Conservation (phyloP, 1,140 invertebrate species). For the Cecropterus lyciades region DNA sequence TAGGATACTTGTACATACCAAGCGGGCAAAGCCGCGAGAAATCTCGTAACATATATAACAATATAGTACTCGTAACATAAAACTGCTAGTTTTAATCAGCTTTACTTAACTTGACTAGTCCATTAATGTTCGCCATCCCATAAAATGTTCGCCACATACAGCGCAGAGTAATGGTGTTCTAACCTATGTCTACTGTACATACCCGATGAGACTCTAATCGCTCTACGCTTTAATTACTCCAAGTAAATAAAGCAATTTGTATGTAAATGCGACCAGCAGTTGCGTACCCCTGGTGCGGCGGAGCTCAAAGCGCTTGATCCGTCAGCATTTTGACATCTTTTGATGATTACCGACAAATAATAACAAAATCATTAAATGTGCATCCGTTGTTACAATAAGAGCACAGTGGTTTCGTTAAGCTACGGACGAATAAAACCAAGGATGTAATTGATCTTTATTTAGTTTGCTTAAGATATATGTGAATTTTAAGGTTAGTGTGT, state of each 20-base stretch:
- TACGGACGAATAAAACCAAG: slow-evolving; percentile 7
- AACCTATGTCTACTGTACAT: too few relatives aligned
- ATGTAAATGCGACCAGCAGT: slow-evolving; percentile 58
- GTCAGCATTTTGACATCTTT: slow-evolving; percentile 80
- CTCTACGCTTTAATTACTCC: slow-evolving; percentile 23
- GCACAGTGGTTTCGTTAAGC: slow-evolving; percentile 31
- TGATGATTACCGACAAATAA: slow-evolving; percentile 77
- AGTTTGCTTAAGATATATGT: not conserved
- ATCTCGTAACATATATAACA: too few relatives aligned
- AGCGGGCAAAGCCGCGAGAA: too few relatives aligned
- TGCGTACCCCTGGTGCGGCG: slow-evolving; percentile 59
- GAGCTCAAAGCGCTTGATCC: slow-evolving; percentile 61
- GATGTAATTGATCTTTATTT: slow-evolving; percentile 27
- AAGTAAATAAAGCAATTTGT: slow-evolving; percentile 59
- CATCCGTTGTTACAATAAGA: slow-evolving; percentile 45
- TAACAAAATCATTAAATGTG: slow-evolving; percentile 65
- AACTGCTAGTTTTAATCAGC: too few relatives aligned
- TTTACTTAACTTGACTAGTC: too few relatives aligned
- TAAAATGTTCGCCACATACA: too few relatives aligned
- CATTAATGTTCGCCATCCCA: too few relatives aligned
- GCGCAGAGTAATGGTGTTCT: too few relatives aligned
- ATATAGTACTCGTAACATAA: too few relatives aligned
- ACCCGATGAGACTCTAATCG: too few relatives aligned
- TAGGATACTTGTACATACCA: too few relatives aligned
- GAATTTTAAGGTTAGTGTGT: not conserved